Evolutionary conservation across 2,888 invertebrate genomes (phyloP).

Genomic region (Fabriciana adippe): DNA sequence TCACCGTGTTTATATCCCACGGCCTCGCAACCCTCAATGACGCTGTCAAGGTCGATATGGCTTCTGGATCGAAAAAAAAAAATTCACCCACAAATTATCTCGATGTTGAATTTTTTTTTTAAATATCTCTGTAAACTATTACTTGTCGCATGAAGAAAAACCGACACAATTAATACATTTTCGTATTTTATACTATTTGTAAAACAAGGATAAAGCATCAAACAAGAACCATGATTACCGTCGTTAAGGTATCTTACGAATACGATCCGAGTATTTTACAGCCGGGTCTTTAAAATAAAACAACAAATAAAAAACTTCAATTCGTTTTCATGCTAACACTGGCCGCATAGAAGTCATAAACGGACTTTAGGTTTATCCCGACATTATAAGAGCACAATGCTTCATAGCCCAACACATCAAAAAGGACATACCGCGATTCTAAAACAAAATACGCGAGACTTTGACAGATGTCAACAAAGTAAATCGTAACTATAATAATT

Average conservation of each 20-base stretch:
- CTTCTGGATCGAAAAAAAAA: too few species aligned
- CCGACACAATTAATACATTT: too few species aligned
- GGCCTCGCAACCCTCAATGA: too few species aligned
- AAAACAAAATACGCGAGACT: constrained; percentile 67
- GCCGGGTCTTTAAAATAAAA: constrained; percentile 60
- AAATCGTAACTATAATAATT: constrained; percentile 42
- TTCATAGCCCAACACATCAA: constrained; percentile 66
- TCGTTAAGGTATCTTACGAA: constrained; percentile 49
- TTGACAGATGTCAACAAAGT: constrained; percentile 47
- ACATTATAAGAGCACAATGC: constrained; percentile 72
- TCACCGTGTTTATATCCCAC: too few species aligned
- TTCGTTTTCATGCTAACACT: constrained; percentile 63
- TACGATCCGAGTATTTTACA: constrained; percentile 43
- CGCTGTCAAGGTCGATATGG: too few species aligned
- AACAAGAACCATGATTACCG: constrained; percentile 30
- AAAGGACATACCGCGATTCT: constrained; percentile 65
- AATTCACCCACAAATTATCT: too few species aligned
- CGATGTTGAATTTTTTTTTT: too few species aligned
- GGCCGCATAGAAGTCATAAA: constrained; percentile 72
- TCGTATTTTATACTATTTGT: neutral
- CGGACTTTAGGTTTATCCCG: constrained; percentile 68
- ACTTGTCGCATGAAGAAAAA: too few species aligned
- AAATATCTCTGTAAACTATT: too few species aligned
- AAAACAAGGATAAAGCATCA: neutral
- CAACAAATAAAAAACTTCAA: constrained; percentile 70